phyloP scores from a whole-genome alignment of 2,888 invertebrate species.

The Drosophila rellima region DNA sequence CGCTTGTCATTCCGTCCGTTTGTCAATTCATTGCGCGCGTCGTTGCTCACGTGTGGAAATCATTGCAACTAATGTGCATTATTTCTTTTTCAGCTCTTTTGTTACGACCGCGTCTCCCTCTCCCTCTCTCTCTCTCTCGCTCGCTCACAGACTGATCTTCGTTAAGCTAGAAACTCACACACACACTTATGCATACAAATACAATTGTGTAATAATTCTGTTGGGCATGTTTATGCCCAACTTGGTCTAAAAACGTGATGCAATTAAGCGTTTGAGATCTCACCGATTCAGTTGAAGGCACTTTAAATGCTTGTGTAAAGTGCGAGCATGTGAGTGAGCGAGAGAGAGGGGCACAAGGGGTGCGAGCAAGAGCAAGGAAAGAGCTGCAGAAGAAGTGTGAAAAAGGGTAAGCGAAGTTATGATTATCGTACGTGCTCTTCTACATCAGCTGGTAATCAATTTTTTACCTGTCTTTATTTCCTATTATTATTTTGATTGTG shows the following conservation, averaged over 20 bases:
- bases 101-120: conserved; percentile 20
- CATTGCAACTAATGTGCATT: conserved; percentile 72
- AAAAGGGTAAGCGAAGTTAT: conserved; percentile 73
- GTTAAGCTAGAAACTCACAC: not conserved
- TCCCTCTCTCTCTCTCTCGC: not conserved
- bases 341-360: not conserved
- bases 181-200: conserved; percentile 25
- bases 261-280: conserved; percentile 73
- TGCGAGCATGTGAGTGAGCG: conserved; percentile 14
- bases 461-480: conserved; percentile 56
- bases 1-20: conserved; percentile 41
- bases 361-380: not conserved
- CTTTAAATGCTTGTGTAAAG: conserved; percentile 32
- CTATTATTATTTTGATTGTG: conserved; percentile 63
- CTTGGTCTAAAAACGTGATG: conserved; percentile 81
- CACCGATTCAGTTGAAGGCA: conserved; percentile 53
- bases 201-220: conserved; percentile 78
- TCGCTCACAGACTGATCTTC: not conserved
- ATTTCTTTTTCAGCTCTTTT: conserved; percentile 47
- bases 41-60: conserved; percentile 71
- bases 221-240: conserved; percentile 43
- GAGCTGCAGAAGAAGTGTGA: conserved; percentile 53
- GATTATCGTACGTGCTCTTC: conserved; percentile 77
- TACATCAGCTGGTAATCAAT: conserved; percentile 73
- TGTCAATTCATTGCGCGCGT: conserved; percentile 43